phyloP scores from a whole-genome alignment of 2,888 invertebrate species.

The Cantharis rufa region DNA sequence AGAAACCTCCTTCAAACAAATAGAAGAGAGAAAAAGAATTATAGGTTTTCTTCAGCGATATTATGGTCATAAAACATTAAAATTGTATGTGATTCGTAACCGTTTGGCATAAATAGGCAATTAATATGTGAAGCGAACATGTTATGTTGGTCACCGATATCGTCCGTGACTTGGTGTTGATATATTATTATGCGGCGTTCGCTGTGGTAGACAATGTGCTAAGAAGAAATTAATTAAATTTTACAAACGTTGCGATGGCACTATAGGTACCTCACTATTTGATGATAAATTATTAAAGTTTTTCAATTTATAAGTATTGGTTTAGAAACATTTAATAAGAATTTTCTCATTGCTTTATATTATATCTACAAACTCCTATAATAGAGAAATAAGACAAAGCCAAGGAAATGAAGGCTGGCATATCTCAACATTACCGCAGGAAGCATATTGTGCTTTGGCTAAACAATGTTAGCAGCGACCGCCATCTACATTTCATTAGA shows the following conservation, averaged over 20 bases:
- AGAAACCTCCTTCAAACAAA: background rate
- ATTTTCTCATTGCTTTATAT: conserved; percentile 16
- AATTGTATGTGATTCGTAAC: background rate
- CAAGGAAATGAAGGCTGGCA: conserved; percentile 52
- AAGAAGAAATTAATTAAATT: background rate
- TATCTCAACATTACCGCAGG: conserved; percentile 46
- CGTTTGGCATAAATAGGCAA: background rate
- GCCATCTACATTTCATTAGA: conserved; percentile 45
- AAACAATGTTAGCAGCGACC: conserved; percentile 41
- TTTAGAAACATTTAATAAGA: background rate
- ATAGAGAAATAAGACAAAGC: conserved; percentile 46
- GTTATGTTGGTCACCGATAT: background rate
- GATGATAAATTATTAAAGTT: background rate
- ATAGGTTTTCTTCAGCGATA: background rate
- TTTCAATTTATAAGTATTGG: background rate
- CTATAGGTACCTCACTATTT: background rate
- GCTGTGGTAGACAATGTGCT: background rate
- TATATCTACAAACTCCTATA: conserved; percentile 26
- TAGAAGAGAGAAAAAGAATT: too few species aligned
- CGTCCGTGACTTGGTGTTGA: background rate
- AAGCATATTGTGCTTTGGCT: conserved; percentile 46
- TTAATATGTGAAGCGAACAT: background rate
- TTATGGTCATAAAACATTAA: background rate
- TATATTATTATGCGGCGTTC: background rate
- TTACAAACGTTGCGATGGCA: background rate